phyloP scores from a whole-genome alignment of 1,140 invertebrate genomes.

The Eurytemora carolleeae region DNA sequence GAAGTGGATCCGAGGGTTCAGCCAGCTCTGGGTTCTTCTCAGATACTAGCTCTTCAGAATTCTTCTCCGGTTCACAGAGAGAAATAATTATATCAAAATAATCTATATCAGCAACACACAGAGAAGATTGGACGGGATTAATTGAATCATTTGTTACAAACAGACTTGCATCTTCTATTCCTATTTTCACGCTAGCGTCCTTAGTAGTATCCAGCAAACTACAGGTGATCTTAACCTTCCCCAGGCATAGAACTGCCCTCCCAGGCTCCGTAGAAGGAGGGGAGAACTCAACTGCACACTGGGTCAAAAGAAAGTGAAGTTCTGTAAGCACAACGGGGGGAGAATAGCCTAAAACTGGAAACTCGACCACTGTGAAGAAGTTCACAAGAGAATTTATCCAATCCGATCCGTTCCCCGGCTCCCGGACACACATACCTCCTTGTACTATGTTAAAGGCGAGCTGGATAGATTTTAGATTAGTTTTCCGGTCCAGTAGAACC shows the following conservation, averaged over 20 bases:
- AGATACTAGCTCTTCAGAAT: no score
- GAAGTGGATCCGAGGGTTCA: not conserved
- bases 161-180: slow-evolving; percentile 9
- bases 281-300: slow-evolving; percentile 1
- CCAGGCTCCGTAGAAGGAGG: not conserved
- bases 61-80: not conserved
- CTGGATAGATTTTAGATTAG: not conserved
- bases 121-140: not conserved
- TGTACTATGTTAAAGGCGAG: not conserved
- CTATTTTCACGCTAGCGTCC: slow-evolving; percentile 2
- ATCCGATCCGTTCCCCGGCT: not conserved
- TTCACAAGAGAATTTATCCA: slow-evolving; percentile 6
- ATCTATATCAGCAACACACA: slow-evolving; percentile 12
- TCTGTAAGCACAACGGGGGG: slow-evolving; percentile 11
- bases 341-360: slow-evolving; percentile 5
- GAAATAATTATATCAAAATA: slow-evolving; percentile 1
- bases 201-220: slow-evolving; percentile 6
- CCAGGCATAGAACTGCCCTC: not conserved
- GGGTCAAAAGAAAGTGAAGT: slow-evolving; percentile 9
- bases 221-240: slow-evolving; percentile 5
- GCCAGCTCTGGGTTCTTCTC: not conserved
- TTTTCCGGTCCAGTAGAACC: not conserved
- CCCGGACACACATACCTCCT: not conserved
- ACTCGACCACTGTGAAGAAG: slow-evolving; percentile 13
- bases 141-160: slow-evolving; percentile 2